phyloP scores from a whole-genome alignment of 2,797 vertebrate genomes.

The Discoglossus pictus region DNA sequence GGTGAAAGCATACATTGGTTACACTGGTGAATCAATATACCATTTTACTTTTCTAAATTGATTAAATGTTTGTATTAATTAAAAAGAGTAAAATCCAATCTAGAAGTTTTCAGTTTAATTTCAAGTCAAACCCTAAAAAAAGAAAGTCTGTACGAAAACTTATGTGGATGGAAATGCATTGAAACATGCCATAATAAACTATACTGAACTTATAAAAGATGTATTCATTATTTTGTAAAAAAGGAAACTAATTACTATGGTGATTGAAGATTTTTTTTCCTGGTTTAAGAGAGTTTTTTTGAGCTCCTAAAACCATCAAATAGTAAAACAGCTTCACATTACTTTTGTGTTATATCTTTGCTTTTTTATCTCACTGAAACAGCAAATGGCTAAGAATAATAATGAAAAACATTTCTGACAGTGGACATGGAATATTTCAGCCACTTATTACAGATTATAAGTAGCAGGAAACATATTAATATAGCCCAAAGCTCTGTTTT shows the following conservation, averaged over 20 bases:
- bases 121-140: no score
- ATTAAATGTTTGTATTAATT: no score
- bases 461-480: background rate
- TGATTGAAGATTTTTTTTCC: slow-evolving; percentile 10
- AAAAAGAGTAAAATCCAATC: no score
- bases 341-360: slow-evolving; percentile 21
- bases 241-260: slow-evolving; percentile 6
- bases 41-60: no score
- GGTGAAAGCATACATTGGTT: no score
- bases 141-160: no score
- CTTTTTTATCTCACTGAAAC: slow-evolving; percentile 23
- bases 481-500: background rate
- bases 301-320: slow-evolving; percentile 10
- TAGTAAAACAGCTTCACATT: background rate
- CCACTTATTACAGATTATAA: background rate
- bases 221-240: slow-evolving; percentile 18
- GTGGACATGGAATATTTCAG: background rate
- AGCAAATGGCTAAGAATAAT: slow-evolving; percentile 16
- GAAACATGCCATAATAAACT: no score
- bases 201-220: background rate
- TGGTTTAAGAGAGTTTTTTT: background rate
- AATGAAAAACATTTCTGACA: slow-evolving; percentile 18
- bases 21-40: no score
- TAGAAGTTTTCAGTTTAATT: no score
- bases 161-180: no score